Evolutionary conservation across 2,888 invertebrate species (phyloP).

Genomic region (Celastrina argiolus): DNA sequence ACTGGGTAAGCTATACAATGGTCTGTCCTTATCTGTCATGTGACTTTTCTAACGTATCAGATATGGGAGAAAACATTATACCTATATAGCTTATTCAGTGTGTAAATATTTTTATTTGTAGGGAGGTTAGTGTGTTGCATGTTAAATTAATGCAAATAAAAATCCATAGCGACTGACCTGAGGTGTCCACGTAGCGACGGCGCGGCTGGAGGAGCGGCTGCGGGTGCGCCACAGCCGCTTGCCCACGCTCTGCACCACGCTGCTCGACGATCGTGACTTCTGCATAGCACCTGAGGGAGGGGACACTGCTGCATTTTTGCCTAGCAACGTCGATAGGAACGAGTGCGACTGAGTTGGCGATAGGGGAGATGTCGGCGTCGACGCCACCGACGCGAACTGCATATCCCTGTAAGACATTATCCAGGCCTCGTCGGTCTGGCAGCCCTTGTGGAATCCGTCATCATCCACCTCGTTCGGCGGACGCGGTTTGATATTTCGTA

Average conservation of each 20-base stretch:
- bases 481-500: constrained; percentile 89
- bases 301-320: constrained; percentile 54
- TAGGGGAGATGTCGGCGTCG: constrained; percentile 71
- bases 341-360: constrained; percentile 72
- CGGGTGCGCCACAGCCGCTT: constrained; percentile 91
- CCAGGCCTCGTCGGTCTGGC: constrained; percentile 89
- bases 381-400: constrained; percentile 56
- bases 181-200: constrained; percentile 86
- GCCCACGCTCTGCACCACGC: constrained; percentile 90
- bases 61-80: no score
- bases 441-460: constrained; percentile 85
- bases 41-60: no score
- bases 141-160: constrained; percentile 21
- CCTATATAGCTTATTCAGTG: no score
- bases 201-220: constrained; percentile 88
- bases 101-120: no score
- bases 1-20: no score
- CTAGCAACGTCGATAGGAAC: constrained; percentile 61
- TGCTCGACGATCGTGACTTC: constrained; percentile 93
- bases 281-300: constrained; percentile 86
- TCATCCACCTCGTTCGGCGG: constrained; percentile 87
- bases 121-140: not conserved
- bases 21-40: no score
- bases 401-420: constrained; percentile 71
- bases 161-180: constrained; percentile 82